A percentile compares a stretch with the other conserved stretches of the same genome.
Evolutionary conservation across 2,888 invertebrate species (phyloP).

Genomic region (Diarsia mendica): DNA sequence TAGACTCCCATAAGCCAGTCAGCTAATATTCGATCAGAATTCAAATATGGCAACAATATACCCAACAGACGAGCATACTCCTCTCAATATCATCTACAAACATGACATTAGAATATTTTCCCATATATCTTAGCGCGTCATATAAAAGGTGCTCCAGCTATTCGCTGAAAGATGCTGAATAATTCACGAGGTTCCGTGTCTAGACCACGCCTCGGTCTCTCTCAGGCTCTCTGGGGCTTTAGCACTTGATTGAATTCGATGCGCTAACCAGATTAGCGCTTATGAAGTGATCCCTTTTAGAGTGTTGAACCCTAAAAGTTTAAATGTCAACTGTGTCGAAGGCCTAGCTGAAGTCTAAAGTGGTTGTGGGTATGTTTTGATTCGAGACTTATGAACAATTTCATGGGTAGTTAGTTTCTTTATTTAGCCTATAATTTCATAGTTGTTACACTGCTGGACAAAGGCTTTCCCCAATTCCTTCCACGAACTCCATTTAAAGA

Average conservation of each 20-base stretch:
- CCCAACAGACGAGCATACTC: not conserved
- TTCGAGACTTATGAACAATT: not conserved
- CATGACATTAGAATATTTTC: conserved; percentile 51
- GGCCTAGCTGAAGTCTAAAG: conserved; percentile 17
- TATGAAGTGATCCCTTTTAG: conserved; percentile 26
- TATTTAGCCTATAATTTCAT: too few relatives aligned
- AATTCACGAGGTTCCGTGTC: conserved; percentile 66
- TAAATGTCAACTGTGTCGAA: conserved; percentile 27
- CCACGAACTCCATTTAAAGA: not conserved
- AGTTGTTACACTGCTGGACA: too few relatives aligned
- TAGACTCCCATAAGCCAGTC: not conserved
- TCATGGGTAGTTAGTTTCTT: not conserved
- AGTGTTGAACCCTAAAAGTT: conserved; percentile 33
- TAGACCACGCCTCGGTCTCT: conserved; percentile 53
- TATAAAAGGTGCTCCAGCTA: conserved; percentile 43
- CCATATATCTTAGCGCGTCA: conserved; percentile 27
- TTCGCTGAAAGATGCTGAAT: conserved; percentile 63
- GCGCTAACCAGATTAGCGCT: conserved; percentile 47
- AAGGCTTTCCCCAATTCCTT: not conserved
- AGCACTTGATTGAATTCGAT: conserved; percentile 55
- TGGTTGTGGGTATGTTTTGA: not conserved
- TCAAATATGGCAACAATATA: conserved; percentile 28
- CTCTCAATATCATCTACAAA: conserved; percentile 32
- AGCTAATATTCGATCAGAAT: conserved; percentile 22
- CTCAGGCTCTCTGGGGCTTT: conserved; percentile 33